Percentiles rank a stretch among this genome's conserved stretches.
These are phyloP conservation scores for Pithys albifrons DNA, from an alignment of 2,113 vertebrate genomes.

Conservation along the genomic window DNA sequence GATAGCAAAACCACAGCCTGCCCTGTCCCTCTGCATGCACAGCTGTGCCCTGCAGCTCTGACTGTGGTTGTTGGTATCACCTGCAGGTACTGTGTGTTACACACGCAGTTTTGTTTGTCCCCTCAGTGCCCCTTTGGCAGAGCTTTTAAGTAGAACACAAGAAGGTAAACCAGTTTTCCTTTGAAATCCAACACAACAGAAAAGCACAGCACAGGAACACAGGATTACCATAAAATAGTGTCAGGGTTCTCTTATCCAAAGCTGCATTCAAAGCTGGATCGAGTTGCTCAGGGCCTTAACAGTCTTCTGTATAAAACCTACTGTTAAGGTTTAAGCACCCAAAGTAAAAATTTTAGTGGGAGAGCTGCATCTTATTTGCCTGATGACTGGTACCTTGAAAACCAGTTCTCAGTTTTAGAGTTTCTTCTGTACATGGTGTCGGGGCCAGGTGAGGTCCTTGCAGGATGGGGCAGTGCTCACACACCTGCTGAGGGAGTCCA, in stretches of 20 bases:
- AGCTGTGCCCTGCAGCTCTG: background rate
- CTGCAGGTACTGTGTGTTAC: fast-evolving
- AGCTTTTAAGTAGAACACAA: background rate
- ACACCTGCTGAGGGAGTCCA: background rate
- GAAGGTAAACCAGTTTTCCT: background rate
- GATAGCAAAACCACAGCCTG: background rate
- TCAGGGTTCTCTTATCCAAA: background rate
- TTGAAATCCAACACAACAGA: background rate
- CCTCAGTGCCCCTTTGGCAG: background rate
- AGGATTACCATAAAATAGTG: background rate
- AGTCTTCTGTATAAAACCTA: background rate
- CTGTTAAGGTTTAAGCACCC: background rate
- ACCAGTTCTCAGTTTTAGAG: background rate
- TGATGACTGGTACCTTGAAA: background rate
- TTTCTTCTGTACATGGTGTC: background rate
- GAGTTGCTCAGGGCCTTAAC: background rate
- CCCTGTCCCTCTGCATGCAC: background rate
- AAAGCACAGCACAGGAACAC: background rate
- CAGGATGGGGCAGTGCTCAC: background rate
- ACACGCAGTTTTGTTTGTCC: fast-evolving
- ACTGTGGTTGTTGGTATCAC: fast-evolving
- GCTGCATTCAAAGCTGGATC: fast-evolving
- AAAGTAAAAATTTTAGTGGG: background rate
- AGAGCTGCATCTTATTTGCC: background rate
- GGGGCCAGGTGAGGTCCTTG: background rate